These are phyloP conservation scores for Acanthurus lineatus DNA, from an alignment of 2,797 vertebrate species.

Conservation along the genomic window DNA sequence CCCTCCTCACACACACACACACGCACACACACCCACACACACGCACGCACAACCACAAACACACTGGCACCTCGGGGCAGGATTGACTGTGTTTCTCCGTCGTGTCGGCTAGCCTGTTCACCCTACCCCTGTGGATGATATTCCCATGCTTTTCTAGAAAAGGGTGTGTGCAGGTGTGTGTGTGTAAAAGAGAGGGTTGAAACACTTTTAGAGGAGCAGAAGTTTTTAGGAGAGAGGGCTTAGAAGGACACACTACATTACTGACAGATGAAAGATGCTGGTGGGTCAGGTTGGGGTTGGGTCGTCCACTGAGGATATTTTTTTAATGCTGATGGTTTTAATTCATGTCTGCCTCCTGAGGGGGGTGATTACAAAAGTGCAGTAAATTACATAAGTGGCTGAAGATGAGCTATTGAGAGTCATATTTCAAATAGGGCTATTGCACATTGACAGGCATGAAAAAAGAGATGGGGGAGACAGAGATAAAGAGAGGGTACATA, in stretches of 20 bases:
- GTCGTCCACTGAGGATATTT: constrained; percentile 42
- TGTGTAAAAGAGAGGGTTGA: constrained; percentile 1
- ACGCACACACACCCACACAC: constrained; percentile 13
- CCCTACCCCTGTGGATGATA: constrained; percentile 41
- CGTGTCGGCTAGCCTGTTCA: constrained; percentile 58
- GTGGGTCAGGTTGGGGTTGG: constrained; percentile 43
- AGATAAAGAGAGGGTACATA: constrained; percentile 31
- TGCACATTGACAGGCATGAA: constrained; percentile 46
- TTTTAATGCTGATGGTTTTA: constrained; percentile 52
- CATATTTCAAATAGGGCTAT: constrained; percentile 66
- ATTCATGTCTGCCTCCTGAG: constrained; percentile 56
- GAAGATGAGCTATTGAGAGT: constrained; percentile 54
- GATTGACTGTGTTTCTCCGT: constrained; percentile 53
- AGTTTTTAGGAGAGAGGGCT: constrained; percentile 17
- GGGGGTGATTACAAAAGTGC: constrained; percentile 60
- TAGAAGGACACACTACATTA: constrained; percentile 16
- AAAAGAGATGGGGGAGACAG: constrained; percentile 32
- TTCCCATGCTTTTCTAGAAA: constrained; percentile 56
- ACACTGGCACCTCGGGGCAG: constrained; percentile 42
- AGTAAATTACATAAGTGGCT: constrained; percentile 69
- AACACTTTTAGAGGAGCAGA: not conserved
- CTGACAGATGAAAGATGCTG: constrained; percentile 49
- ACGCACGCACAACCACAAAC: constrained; percentile 14
- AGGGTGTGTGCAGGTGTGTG: constrained; percentile 47
- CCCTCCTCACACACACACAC: constrained; percentile 10